These are phyloP conservation scores for Axea sp. DNA, from an alignment of 2,888 invertebrate genomes.

Conservation along the genomic window DNA sequence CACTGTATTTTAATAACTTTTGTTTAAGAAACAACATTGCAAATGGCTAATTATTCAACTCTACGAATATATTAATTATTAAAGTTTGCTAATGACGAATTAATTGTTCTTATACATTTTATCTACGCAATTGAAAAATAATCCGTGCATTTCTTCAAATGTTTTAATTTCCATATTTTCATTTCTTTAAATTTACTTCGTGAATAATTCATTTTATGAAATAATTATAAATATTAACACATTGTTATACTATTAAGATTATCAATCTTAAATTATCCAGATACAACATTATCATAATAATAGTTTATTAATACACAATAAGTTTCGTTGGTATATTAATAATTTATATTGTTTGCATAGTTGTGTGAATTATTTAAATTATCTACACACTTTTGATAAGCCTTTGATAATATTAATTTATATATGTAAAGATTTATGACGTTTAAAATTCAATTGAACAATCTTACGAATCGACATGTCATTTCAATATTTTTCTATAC, in stretches of 20 bases:
- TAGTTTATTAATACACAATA: constrained; percentile 9
- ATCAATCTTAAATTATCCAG: constrained; percentile 14
- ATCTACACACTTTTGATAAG: too few relatives aligned
- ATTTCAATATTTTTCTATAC: too few relatives aligned
- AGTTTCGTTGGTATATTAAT: neutral
- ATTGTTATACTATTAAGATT: too few relatives aligned
- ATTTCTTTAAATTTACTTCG: too few relatives aligned
- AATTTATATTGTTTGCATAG: neutral
- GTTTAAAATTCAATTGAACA: too few relatives aligned
- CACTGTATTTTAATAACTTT: constrained; percentile 49
- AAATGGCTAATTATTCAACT: constrained; percentile 41
- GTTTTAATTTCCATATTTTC: too few relatives aligned
- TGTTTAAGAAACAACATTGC: constrained; percentile 54
- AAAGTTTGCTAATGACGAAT: constrained; percentile 10
- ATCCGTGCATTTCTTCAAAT: too few relatives aligned
- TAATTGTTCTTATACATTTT: constrained; percentile 15
- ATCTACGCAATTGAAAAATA: neutral
- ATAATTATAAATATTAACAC: neutral
- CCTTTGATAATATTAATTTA: too few relatives aligned
- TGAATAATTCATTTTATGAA: too few relatives aligned
- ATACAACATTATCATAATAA: constrained; percentile 12
- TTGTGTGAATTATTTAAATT: too few relatives aligned
- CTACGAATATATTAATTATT: constrained; percentile 11
- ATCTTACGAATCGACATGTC: too few relatives aligned
- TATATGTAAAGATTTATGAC: too few relatives aligned